phyloP scores from a whole-genome alignment of 2,113 vertebrate genomes.

The Rafetus swinhoei region DNA sequence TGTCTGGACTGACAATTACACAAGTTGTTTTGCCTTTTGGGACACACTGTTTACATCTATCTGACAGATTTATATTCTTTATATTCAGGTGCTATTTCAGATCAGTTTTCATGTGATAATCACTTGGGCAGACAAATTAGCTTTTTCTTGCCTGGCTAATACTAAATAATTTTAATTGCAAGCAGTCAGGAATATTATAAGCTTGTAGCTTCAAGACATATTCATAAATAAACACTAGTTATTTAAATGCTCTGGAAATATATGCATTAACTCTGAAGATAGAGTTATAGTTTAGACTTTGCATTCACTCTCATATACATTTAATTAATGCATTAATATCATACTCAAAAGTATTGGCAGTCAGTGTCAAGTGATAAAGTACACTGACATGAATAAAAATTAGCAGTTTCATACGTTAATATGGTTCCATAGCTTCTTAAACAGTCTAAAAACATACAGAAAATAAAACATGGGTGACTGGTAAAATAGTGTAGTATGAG shows the following conservation, averaged over 20 bases:
- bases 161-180: constrained; percentile 67
- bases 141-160: constrained; percentile 73
- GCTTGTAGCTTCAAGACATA: constrained; percentile 67
- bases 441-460: constrained; percentile 61
- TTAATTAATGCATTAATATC: constrained; percentile 71
- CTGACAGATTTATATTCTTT: constrained; percentile 69
- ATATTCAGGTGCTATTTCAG: constrained; percentile 74
- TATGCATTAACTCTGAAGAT: constrained; percentile 60
- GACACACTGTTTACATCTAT: constrained; percentile 43
- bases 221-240: constrained; percentile 68
- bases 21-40: constrained; percentile 57
- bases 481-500: not conserved
- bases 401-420: constrained; percentile 70
- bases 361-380: constrained; percentile 72
- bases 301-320: constrained; percentile 57
- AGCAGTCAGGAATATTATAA: constrained; percentile 63
- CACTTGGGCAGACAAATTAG: constrained; percentile 64
- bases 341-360: constrained; percentile 70
- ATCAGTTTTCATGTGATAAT: constrained; percentile 59
- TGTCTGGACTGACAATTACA: constrained; percentile 70
- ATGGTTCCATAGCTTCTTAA: constrained; percentile 70
- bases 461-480: constrained; percentile 48
- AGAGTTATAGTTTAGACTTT: constrained; percentile 54
- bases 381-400: constrained; percentile 61
- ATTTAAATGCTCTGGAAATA: constrained; percentile 61